These are phyloP conservation scores for Chloebia gouldiae DNA, from an alignment of 2,113 vertebrate genomes.

Conservation along the genomic window DNA sequence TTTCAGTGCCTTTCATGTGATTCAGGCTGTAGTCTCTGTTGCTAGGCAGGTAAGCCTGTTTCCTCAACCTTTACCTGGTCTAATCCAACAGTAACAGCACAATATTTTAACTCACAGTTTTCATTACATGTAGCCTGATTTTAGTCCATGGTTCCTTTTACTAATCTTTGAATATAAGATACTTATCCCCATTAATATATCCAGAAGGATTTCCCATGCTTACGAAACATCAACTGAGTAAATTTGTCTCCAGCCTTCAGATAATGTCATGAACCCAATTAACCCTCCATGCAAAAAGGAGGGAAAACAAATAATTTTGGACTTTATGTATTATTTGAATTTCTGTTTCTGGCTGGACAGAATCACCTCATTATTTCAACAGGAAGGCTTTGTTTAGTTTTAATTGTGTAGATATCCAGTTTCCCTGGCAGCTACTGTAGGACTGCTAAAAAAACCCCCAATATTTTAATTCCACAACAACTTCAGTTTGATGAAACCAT, in stretches of 20 bases:
- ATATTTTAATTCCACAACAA: background rate
- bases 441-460: background rate
- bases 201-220: constrained; percentile 11
- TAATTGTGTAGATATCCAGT: background rate
- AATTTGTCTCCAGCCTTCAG: constrained; percentile 14
- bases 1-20: background rate
- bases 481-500: background rate
- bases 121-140: background rate
- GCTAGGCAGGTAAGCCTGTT: background rate
- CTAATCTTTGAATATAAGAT: background rate
- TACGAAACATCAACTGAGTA: constrained; percentile 33
- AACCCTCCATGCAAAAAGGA: constrained; percentile 24
- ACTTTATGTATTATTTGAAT: constrained; percentile 39
- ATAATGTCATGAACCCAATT: constrained; percentile 62
- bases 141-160: constrained; percentile 14
- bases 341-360: constrained; percentile 23
- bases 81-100: background rate
- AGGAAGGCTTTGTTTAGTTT: background rate
- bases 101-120: background rate
- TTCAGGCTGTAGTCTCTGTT: background rate
- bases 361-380: background rate
- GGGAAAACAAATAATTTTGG: background rate
- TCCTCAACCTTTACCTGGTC: background rate
- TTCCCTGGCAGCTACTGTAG: background rate
- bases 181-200: background rate